Conservation (phyloP, 2,888 invertebrate genomes). For the Synanthedon andrenaeformis region DNA sequence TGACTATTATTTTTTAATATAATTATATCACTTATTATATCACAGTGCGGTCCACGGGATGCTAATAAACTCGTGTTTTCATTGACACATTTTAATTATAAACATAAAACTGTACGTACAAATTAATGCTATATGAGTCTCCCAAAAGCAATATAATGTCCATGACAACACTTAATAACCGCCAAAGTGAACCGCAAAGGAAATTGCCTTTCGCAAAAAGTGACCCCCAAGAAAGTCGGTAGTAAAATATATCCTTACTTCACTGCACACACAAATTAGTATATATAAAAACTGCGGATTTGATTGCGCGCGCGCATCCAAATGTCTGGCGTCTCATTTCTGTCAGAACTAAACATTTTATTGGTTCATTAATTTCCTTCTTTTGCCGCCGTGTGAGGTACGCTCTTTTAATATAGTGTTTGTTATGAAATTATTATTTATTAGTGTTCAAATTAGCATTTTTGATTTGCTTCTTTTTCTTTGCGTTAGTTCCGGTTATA, state of each 20-base stretch:
- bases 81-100: too few species aligned
- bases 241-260: constrained; percentile 10
- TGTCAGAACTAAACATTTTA: constrained; percentile 6
- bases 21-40: too few species aligned
- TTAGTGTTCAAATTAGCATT: constrained; percentile 8
- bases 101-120: too few species aligned
- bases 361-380: constrained; percentile 11
- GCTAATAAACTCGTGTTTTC: too few species aligned
- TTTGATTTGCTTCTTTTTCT: constrained; percentile 3
- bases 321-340: background rate
- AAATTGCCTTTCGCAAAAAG: constrained; percentile 11
- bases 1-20: too few species aligned
- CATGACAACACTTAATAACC: constrained; percentile 1
- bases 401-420: constrained; percentile 6
- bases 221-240: constrained; percentile 9
- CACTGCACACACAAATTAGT: constrained; percentile 8
- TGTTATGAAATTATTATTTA: background rate
- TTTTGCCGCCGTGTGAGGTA: constrained; percentile 15
- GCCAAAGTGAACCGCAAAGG: background rate
- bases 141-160: background rate
- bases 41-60: too few species aligned
- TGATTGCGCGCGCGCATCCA: constrained; percentile 11
- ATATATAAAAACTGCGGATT: constrained; percentile 10
- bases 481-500: too few species aligned
- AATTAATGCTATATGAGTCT: too few species aligned